phyloP scores from a whole-genome alignment of 2,113 vertebrate species.

The Lampris incognitus region DNA sequence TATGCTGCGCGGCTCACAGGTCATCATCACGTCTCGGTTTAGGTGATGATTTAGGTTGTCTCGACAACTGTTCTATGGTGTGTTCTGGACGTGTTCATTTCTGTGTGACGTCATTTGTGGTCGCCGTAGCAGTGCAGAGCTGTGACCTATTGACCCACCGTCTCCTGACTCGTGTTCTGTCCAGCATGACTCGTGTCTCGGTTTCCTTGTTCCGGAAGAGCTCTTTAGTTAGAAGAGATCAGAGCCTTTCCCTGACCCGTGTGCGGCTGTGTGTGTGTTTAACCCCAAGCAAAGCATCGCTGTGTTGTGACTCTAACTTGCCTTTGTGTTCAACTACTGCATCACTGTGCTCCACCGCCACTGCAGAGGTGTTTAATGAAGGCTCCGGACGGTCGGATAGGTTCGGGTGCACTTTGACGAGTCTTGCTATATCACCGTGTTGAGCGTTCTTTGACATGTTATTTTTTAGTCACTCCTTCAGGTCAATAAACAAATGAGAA shows the following conservation, averaged over 20 bases:
- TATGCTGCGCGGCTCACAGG: neutral
- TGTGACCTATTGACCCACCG: neutral
- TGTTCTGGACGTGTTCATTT: constrained; percentile 46
- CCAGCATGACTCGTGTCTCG: constrained; percentile 58
- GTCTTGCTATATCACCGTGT: too few relatives aligned
- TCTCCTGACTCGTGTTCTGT: neutral
- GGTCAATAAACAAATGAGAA: too few relatives aligned
- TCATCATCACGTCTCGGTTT: neutral
- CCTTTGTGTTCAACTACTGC: too few relatives aligned
- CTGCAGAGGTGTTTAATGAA: too few relatives aligned
- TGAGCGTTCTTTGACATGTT: too few relatives aligned
- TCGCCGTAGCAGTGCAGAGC: neutral
- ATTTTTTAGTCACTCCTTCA: too few relatives aligned
- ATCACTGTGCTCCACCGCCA: too few relatives aligned
- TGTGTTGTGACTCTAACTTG: neutral
- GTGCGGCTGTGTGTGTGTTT: constrained; percentile 36
- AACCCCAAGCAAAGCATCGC: constrained; percentile 22
- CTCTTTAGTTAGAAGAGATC: constrained; percentile 27
- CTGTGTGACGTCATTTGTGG: neutral
- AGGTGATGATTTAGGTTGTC: neutral
- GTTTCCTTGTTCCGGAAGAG: constrained; percentile 26
- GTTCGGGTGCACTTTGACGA: too few relatives aligned
- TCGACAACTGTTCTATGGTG: constrained; percentile 30
- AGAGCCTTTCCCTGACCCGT: constrained; percentile 40
- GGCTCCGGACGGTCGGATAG: too few relatives aligned